Base-by-base conservation (phyloP, 1,140 invertebrate species). In the Eupeodes corollae region DNA sequence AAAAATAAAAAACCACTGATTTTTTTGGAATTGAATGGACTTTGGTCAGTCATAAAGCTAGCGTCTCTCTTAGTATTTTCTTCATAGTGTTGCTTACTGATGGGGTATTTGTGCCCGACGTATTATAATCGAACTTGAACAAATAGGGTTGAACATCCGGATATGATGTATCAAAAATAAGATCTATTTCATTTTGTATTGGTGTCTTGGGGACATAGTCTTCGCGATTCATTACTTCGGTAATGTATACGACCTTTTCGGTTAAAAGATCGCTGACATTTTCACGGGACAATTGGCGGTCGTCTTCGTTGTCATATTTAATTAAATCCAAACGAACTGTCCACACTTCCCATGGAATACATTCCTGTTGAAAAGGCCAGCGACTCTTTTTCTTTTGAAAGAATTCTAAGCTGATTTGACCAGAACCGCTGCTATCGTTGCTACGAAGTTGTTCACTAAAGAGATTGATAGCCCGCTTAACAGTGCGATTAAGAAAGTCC, bases 331-430 rank as follows among this genome's bases (percentile, higher is more conserved):
- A 73, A 51, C 88, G 82, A 1, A 98, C 78, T 16, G 90, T 95
- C 94, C 93, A 98, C 12, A 97, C 88, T 67, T 98, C 94, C 94
- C 94, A 98, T 0, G 93, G 90, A 58, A 92, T 89, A 59, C 84
- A 88, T 61, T 96, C 91, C 8, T 82, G 74, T 47, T 83, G 79
- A 58, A 95, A 91, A 8, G 84, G 81, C 90, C 91, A 96, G 41
- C 85, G 79, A 42, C 80, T 82, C 57, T 85, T 84, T 61, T 89
- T 91, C 63, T 85, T 90, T 63, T 94, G 88, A 72, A 90, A 96
- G 74, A 98, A 97, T 70, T 97, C 92, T 40, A 98, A 73, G 31
- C 87, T 90, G 54, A 98, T 96, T 69, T 95, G 86, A 2, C 87
- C 87, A 3, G 79, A 76, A 8, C 79, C 78, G 1, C 75, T 76